phyloP scores from a whole-genome alignment of 1,140 invertebrate species.

The Drosophila malerkotliana region DNA sequence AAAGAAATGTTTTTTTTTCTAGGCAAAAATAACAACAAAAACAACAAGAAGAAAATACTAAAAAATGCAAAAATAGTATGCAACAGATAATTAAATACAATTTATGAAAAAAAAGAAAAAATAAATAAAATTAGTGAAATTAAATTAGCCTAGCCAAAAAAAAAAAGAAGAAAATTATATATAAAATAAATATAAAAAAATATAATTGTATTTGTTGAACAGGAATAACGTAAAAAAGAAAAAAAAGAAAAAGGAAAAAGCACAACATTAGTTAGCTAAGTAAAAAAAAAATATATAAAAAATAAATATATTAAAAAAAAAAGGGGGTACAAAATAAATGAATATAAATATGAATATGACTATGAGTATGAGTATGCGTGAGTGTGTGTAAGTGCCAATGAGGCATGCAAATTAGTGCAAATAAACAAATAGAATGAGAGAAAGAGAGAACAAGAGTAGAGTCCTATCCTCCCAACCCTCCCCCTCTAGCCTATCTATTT shows the following conservation, averaged over 20 bases:
- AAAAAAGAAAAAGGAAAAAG: constrained; percentile 3
- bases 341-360: constrained; percentile 1
- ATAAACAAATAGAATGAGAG: constrained; percentile 35
- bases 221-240: constrained; percentile 14
- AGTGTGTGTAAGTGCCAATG: constrained; percentile 47
- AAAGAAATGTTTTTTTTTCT: constrained; percentile 30
- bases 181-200: background rate
- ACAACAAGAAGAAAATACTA: no score
- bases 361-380: constrained; percentile 19
- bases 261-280: constrained; percentile 42
- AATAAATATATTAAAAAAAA: constrained; percentile 25
- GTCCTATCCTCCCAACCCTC: no score
- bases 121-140: constrained; percentile 47
- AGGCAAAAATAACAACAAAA: constrained; percentile 27
- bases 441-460: no score
- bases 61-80: constrained; percentile 32
- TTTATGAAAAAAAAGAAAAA: constrained; percentile 28
- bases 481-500: no score
- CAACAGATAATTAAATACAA: constrained; percentile 48
- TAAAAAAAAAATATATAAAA: constrained; percentile 9
- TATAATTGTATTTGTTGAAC: constrained; percentile 40
- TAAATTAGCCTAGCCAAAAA: constrained; percentile 53
- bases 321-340: constrained; percentile 11
- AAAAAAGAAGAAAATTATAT: constrained; percentile 10
- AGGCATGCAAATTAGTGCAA: constrained; percentile 51